Conservation (phyloP, 2,797 vertebrate species). For the Melanotaenia trifasciata region DNA sequence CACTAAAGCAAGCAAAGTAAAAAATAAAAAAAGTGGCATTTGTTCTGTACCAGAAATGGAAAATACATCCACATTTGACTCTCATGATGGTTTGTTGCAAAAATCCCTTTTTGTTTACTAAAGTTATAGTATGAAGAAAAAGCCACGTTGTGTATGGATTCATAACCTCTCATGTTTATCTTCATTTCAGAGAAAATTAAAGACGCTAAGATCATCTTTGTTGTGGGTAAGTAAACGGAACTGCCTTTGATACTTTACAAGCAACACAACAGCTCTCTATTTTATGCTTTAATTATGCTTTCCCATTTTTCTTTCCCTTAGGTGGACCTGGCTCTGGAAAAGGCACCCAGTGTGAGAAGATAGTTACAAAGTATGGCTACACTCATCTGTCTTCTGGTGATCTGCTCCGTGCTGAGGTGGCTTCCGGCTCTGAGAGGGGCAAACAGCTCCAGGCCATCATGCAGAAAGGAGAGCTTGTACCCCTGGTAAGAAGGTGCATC, state of each 20-base stretch:
- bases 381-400: constrained; percentile 98
- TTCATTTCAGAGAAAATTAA: constrained; percentile 92
- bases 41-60: constrained; percentile 49
- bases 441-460: constrained; percentile 95
- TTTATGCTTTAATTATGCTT: background rate
- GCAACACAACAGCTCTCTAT: background rate
- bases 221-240: constrained; percentile 91
- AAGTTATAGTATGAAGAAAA: background rate
- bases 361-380: constrained; percentile 95
- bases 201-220: constrained; percentile 96
- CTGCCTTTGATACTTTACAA: background rate
- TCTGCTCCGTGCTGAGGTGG: constrained; percentile 93
- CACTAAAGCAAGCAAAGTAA: constrained; percentile 25
- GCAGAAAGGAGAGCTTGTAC: constrained; percentile 96
- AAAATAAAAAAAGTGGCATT: background rate
- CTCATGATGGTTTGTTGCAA: constrained; percentile 52
- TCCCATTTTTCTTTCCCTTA: constrained; percentile 46
- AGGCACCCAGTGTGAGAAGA: constrained; percentile 96
- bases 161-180: constrained; percentile 3
- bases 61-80: background rate
- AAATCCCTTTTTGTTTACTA: background rate
- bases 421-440: constrained; percentile 92
- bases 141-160: background rate
- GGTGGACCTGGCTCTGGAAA: constrained; percentile 97
- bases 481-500: constrained; percentile 87